A percentile compares a stretch with the other conserved stretches of the same genome.
Evolutionary conservation across 2,888 invertebrate species (phyloP).

Genomic region (Pristionchus maxplancki): DNA sequence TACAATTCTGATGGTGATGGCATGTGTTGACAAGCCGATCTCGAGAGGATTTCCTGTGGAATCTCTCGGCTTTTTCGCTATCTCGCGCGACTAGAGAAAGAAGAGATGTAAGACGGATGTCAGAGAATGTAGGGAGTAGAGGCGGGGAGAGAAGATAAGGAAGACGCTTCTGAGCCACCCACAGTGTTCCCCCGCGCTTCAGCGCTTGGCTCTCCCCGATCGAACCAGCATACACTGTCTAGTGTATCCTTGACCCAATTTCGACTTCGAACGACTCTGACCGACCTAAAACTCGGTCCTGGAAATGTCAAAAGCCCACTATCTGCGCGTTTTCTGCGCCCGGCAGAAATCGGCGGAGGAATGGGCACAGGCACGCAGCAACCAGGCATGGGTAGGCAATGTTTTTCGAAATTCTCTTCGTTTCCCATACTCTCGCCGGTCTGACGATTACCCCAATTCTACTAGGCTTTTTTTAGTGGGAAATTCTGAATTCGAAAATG

Average conservation of each 20-base stretch:
- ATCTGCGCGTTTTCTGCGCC: constrained; percentile 42
- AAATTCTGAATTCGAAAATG: too few relatives aligned
- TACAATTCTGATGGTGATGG: background rate
- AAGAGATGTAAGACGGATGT: background rate
- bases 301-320: constrained; percentile 7
- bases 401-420: too few relatives aligned
- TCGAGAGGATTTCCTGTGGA: background rate
- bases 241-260: background rate
- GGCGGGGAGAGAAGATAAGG: background rate
- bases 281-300: background rate
- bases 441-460: too few relatives aligned
- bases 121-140: background rate
- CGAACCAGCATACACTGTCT: background rate
- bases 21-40: background rate
- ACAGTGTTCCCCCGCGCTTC: background rate
- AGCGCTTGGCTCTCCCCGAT: background rate
- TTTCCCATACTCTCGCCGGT: background rate
- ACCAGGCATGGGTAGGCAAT: background rate
- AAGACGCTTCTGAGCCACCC: background rate
- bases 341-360: constrained; percentile 36
- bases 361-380: background rate
- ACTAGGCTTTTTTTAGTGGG: too few relatives aligned
- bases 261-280: background rate
- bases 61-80: background rate
- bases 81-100: background rate